Base-by-base conservation (phyloP, 1,140 invertebrate species). In the Drosophila orena region DNA sequence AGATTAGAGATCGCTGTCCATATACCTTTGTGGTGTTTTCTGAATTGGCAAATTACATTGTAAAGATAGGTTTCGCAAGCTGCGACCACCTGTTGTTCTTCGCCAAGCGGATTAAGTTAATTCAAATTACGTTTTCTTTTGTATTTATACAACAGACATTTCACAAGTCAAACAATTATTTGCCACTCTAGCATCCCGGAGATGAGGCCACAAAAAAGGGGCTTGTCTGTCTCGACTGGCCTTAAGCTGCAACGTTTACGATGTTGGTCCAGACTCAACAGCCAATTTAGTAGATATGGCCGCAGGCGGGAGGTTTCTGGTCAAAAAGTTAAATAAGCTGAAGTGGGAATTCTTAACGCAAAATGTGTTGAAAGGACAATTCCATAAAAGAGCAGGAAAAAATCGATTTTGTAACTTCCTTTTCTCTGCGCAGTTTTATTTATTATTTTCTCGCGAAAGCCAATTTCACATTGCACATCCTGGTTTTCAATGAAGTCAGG, bases 121-220 rank as follows among this genome's bases (percentile, higher is more conserved):
- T 30, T 17, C 14, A 15, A 14, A n/a, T 42, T 40, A 8, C 24
- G 0, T 24, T 24, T 24, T 34, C 42, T 59, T 40, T 17, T 11
- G 10, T 5, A 30, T 30, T 8, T 8, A 2, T 30, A 10, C 17
- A 0, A 4, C 14, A 34, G 20, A 6, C 3, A 64, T 64, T 64
- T 64, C 60, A 64, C 60, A 44, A 64, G 8, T 0, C 27, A 64
- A 43, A 27, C n/a, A 60, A 12, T 4, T 3, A 44, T n/a, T 60
- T 61, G 12, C 54, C 10, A 15, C 4, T 6, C 12, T 14, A 12
- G 12, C 14, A 11, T 11, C 1, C 22, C n/a, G 27, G 17, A 22
- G 24, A 38, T 62, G 53, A 59, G 59, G 4, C 11, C 14, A 14
- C 4, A 10, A 15, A 24, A 30, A 43, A 44, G 22, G 55, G 60